Base-by-base conservation (phyloP, 2,888 invertebrate species). In the Cephus spinipes region DNA sequence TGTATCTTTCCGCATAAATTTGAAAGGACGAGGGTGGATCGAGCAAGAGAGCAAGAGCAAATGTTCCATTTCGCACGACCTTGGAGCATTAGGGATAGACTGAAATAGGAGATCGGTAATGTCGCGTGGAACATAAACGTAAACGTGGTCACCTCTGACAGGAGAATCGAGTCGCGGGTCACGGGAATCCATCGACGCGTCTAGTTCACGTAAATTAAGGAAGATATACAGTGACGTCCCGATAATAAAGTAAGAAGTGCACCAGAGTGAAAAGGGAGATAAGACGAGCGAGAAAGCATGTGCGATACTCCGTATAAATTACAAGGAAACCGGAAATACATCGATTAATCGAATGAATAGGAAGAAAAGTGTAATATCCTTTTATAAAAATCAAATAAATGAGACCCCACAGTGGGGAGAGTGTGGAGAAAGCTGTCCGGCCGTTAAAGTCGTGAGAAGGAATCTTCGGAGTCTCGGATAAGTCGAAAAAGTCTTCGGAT, bases 71-170 rank as follows among this genome's bases (percentile, higher is more conserved):
- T 71, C 71, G 71, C 31, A 71, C 12, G 71, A 12, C 32, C 71
- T 12, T 71, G 31, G 71, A 71, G 11, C 71, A 33, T 71, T 71
- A 71, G 69, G 11, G 71, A 23, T 71, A 32, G 71, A 71, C 71
- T 9, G 0, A 71, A 32, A 71, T 32, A 71, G 12, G 12, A 32
- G 71, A 32, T 15, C 71, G 11, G 71, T 71, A 71, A 71, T 71
- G 71, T 71, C 71, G 71, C 71, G 71, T 15, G 71, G 71, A 71
- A 71, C 32, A 23, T 71, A 31, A 71, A 32, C 55, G 15, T 23
- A 55, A 55, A 55, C 23, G 55, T 55, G 55, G 55, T 55, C 6
- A 9, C 55, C 2, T 23, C 23, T 55, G 55, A 23, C 55, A 55
- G 9, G 23, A 55, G 55, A 23, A 55, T 55, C 0, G 4, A 55